phyloP scores from a whole-genome alignment of 2,888 invertebrate genomes.

The Pterostichus madidus region DNA sequence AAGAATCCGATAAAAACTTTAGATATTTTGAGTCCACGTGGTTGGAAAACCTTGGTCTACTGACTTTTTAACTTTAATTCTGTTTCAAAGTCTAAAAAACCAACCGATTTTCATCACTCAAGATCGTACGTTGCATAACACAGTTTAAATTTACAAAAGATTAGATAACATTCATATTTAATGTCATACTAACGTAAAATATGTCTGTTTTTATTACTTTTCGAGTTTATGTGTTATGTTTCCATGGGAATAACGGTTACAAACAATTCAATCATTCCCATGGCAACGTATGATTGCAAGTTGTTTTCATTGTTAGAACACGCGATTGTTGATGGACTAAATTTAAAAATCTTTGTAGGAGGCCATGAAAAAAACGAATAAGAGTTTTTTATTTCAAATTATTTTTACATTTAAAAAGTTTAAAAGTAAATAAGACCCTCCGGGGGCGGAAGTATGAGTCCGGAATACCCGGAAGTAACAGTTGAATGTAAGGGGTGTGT shows the following conservation, averaged over 20 bases:
- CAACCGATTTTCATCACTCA: too few relatives aligned
- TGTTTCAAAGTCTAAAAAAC: slow-evolving; percentile 2
- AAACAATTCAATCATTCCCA: too few relatives aligned
- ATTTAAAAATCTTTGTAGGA: background rate
- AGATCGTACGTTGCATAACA: background rate
- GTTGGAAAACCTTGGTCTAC: background rate
- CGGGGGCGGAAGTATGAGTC: background rate
- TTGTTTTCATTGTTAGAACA: background rate
- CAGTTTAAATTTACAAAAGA: slow-evolving; percentile 8
- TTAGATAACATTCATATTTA: too few relatives aligned
- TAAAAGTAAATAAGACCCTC: too few relatives aligned
- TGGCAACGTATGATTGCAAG: too few relatives aligned
- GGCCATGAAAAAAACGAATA: background rate
- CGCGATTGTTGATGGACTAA: background rate
- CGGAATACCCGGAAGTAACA: slow-evolving; percentile 24
- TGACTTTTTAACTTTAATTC: background rate
- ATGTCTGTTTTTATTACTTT: too few relatives aligned
- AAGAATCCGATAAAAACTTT: background rate
- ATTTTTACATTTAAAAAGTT: too few relatives aligned
- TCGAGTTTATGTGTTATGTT: too few relatives aligned
- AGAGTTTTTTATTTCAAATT: background rate
- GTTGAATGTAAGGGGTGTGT: slow-evolving; percentile 2
- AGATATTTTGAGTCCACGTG: background rate
- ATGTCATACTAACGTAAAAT: too few relatives aligned
- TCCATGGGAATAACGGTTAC: too few relatives aligned